A percentile compares a stretch with the other conserved stretches of the same genome.
Evolutionary conservation across 1,140 invertebrate genomes (phyloP).

Genomic region (Temnothorax nylanderi): DNA sequence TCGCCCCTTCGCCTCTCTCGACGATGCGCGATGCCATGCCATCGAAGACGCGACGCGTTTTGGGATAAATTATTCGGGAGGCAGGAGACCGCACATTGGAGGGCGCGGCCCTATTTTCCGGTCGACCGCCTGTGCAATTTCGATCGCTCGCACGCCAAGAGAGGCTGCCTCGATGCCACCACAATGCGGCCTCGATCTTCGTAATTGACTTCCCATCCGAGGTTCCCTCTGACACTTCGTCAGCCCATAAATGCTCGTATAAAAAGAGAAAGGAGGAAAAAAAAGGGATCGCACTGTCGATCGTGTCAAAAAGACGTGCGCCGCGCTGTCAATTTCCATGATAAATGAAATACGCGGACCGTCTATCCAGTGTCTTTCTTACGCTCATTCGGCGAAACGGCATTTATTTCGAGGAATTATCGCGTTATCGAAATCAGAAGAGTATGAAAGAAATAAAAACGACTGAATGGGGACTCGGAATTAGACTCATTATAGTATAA

Average conservation of each 20-base stretch:
- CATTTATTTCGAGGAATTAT: not conserved
- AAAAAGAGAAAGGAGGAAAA: not conserved
- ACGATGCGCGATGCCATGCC: too few relatives aligned
- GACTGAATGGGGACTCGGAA: not conserved
- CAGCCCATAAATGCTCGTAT: not conserved
- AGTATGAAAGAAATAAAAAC: constrained; percentile 6
- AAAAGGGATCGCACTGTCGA: constrained; percentile 5
- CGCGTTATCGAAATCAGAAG: not conserved
- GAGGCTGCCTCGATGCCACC: constrained; percentile 20
- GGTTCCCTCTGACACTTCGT: not conserved
- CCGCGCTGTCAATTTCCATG: not conserved
- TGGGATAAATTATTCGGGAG: constrained; percentile 68
- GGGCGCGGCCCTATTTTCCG: constrained; percentile 63
- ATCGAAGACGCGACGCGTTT: constrained; percentile 54
- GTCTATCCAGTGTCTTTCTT: not conserved
- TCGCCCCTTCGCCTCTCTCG: not conserved
- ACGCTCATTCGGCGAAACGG: not conserved
- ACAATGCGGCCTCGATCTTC: constrained; percentile 29
- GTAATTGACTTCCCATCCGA: constrained; percentile 37
- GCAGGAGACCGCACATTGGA: constrained; percentile 45
- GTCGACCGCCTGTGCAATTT: constrained; percentile 61
- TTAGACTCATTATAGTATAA: not conserved
- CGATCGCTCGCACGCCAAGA: constrained; percentile 55
- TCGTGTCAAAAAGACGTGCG: not conserved
- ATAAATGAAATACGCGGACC: constrained; percentile 3